Evolutionary conservation across 2,113 vertebrate species (phyloP).

Genomic region (Myotis brandtii): DNA sequence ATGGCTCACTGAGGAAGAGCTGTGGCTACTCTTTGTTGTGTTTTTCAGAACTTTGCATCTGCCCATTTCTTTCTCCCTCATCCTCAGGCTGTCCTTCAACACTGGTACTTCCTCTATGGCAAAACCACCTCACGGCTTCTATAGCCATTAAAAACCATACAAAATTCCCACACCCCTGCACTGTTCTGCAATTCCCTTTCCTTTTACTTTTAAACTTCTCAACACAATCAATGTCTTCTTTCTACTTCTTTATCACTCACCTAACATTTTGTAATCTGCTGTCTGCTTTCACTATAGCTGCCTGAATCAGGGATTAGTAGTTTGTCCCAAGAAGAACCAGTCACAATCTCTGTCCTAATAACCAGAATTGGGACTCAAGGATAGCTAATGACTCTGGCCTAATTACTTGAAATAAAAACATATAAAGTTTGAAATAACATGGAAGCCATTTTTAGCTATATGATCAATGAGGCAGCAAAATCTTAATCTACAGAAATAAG

Average conservation of each 20-base stretch:
- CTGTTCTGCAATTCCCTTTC: neutral
- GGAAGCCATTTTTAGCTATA: neutral
- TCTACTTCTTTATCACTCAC: neutral
- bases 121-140: neutral
- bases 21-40: neutral
- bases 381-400: neutral
- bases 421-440: neutral
- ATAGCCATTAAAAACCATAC: neutral
- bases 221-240: neutral
- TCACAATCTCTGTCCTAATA: neutral
- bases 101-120: neutral
- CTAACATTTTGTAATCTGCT: neutral
- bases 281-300: neutral
- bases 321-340: neutral
- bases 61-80: neutral
- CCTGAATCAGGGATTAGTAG: neutral
- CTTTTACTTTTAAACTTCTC: neutral
- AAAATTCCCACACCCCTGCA: neutral
- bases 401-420: neutral
- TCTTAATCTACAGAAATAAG: neutral
- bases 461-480: neutral
- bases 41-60: neutral
- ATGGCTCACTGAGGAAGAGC: neutral
- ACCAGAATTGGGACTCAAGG: neutral
- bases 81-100: neutral